Base-by-base conservation (phyloP, 2,888 invertebrate genomes). In the Campoletis raptor region DNA sequence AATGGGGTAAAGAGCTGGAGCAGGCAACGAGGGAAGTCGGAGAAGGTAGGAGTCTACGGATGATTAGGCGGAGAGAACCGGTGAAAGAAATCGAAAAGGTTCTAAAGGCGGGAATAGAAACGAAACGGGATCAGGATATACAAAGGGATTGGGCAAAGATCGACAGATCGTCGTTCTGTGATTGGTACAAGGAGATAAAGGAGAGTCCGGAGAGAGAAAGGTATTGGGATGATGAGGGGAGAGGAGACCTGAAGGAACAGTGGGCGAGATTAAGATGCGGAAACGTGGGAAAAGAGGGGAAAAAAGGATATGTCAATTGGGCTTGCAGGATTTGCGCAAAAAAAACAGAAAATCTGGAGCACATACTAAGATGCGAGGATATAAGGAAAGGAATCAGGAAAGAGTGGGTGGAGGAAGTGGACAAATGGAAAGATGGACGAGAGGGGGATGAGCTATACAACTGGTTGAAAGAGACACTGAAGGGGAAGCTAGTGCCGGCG, bases 191-290 rank as follows among this genome's bases (percentile, higher is more conserved):
- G 37, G 37, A 7, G 3, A 64, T 72, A 15, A 72, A 80, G 21
- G 36, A n/a, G 15, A n/a, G 37, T 3, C 30, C 18, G 9, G 64
- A 64, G 3, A 72, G 61, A 48, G 72, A 72, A 15, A 21, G n/a
- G 0, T 72, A 64, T 10, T 64, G 80, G 66, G 64, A 64, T 30
- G 15, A 45, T 1, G 37, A 54, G 6, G 61, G 1, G 7, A 72
- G 21, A 45, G 80, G 72, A 37, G 48, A 37, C n/a, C 10, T 72
- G 15, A 72, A 78, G 48, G 70, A 78, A 15, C 52, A 78, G 40
- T 78, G 78, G 78, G 69, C 61, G 5, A 70, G 70, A 2, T 4
- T 70, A n/a, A 81, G 81, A 18, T 76, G 74, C 40, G 74, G 76
- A 1, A 81, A 69, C n/a, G 18, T 76, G 30, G 67, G 74, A 18